Conservation (phyloP, 2,797 vertebrate genomes). For the Aphelocoma californica region DNA sequence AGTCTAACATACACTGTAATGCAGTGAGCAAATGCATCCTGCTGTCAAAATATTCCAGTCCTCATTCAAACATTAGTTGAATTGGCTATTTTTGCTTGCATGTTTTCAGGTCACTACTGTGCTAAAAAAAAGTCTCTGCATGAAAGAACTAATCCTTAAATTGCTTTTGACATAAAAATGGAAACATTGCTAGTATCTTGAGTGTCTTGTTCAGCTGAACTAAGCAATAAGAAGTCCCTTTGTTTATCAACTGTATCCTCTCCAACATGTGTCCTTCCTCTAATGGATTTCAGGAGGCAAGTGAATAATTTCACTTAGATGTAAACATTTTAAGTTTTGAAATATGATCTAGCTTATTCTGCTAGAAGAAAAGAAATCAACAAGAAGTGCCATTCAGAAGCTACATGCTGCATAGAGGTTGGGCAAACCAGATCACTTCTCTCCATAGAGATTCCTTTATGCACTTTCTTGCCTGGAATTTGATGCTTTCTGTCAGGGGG, state of each 20-base stretch:
- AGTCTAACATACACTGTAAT: neutral
- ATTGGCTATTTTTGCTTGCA: conserved; percentile 5
- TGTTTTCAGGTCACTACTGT: neutral
- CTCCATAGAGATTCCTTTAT: neutral
- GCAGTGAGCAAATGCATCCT: neutral
- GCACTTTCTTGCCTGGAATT: neutral
- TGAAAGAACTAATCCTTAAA: conserved; percentile 31
- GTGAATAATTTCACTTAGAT: neutral
- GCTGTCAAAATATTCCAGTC: neutral
- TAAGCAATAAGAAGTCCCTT: neutral
- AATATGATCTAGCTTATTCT: neutral
- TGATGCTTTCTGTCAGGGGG: neutral
- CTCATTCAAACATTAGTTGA: neutral
- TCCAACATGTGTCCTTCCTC: neutral
- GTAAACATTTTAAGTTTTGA: neutral
- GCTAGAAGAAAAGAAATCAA: neutral
- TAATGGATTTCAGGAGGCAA: neutral
- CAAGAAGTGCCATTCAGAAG: neutral
- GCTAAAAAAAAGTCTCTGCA: neutral
- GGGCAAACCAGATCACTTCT: neutral
- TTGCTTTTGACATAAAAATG: conserved; percentile 30
- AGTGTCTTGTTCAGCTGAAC: neutral
- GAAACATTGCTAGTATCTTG: neutral
- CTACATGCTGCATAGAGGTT: neutral
- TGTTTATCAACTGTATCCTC: neutral